A percentile compares a stretch with the other conserved stretches of the same genome.
Evolutionary conservation across 1,140 invertebrate genomes (phyloP).

Genomic region (Oppia nitens): DNA sequence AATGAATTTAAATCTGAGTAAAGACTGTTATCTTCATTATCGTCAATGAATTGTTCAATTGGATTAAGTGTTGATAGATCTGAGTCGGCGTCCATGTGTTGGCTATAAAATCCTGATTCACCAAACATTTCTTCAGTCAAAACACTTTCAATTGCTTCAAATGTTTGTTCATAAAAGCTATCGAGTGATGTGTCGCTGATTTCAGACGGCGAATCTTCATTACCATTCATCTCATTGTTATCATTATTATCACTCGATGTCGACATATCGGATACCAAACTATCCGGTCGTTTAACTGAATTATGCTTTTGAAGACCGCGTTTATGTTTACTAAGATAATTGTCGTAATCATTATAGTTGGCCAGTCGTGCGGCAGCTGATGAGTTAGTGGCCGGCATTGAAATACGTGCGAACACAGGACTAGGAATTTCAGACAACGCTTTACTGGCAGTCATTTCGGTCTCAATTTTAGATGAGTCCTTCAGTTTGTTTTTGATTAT

Average conservation of each 20-base stretch:
- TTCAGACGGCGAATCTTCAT: slow-evolving; percentile 23
- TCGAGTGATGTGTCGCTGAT: slow-evolving; percentile 32
- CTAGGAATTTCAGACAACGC: background rate
- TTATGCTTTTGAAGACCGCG: slow-evolving; percentile 1
- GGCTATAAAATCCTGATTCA: slow-evolving; percentile 68
- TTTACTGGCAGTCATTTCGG: background rate
- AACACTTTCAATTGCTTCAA: slow-evolving; percentile 50
- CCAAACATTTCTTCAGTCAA: slow-evolving; percentile 44
- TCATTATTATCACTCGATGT: slow-evolving; percentile 1
- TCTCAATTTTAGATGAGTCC: background rate
- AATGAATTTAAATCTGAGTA: background rate
- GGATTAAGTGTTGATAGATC: slow-evolving; percentile 18
- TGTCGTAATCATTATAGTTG: background rate
- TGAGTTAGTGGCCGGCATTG: background rate
- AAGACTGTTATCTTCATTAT: no score
- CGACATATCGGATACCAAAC: background rate
- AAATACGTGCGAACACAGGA: background rate
- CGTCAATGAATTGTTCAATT: background rate
- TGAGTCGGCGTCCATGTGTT: slow-evolving; percentile 41
- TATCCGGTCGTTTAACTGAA: background rate
- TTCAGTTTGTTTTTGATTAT: slow-evolving; percentile 28
- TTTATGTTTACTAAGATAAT: background rate
- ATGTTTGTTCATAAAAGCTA: slow-evolving; percentile 53
- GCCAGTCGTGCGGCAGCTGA: background rate
- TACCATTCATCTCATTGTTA: slow-evolving; percentile 19